These are phyloP conservation scores for Saturnia japonica DNA, from an alignment of 2,888 invertebrate genomes.

Conservation along the genomic window DNA sequence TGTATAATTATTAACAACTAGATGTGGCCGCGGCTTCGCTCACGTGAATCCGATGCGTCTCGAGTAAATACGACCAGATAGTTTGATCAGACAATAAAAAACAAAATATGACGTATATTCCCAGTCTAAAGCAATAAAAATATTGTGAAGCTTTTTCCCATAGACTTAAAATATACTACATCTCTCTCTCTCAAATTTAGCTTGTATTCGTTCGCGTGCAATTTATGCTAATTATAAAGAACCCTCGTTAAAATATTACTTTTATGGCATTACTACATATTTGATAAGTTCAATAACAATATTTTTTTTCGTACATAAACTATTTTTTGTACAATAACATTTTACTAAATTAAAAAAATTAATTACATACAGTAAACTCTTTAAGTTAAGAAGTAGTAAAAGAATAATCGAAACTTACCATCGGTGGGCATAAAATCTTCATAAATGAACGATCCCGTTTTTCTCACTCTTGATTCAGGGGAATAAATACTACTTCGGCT, in stretches of 20 bases:
- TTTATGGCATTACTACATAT: background rate
- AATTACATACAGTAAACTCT: background rate
- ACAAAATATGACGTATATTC: too few species aligned
- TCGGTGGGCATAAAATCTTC: slow-evolving; percentile 99
- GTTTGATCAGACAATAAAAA: too few species aligned
- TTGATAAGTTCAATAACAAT: background rate
- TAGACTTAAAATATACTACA: too few species aligned
- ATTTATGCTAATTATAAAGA: too few species aligned
- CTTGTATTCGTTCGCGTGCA: too few species aligned
- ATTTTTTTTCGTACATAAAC: background rate
- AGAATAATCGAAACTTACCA: slow-evolving; percentile 82
- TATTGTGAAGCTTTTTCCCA: too few species aligned
- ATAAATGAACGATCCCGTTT: slow-evolving; percentile 99
- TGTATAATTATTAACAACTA: too few species aligned
- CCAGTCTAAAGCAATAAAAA: too few species aligned
- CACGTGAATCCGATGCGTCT: too few species aligned
- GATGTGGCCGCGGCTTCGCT: too few species aligned
- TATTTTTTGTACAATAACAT: background rate
- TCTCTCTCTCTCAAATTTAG: too few species aligned
- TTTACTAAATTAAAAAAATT: background rate
- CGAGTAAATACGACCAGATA: too few species aligned
- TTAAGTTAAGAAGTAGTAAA: background rate
- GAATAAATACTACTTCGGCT: slow-evolving; percentile 99
- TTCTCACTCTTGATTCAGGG: slow-evolving; percentile 96
- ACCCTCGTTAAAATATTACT: background rate